Evolutionary conservation across 2,113 vertebrate species (phyloP).

Genomic region (Patagioenas fasciata): DNA sequence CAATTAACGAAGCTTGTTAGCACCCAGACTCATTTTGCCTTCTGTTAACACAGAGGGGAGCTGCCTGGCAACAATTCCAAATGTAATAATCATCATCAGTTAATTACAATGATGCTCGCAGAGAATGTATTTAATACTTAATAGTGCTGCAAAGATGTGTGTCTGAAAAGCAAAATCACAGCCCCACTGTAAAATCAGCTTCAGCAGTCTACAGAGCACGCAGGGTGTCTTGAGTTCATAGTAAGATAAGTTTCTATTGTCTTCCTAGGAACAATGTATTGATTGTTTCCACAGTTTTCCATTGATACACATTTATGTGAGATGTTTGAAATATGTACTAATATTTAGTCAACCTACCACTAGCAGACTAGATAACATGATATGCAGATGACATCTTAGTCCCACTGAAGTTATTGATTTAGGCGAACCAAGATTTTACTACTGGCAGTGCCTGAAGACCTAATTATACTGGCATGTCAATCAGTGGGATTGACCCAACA

Average conservation of each 20-base stretch:
- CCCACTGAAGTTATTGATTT: neutral
- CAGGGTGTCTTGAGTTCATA: neutral
- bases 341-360: neutral
- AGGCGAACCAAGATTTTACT: neutral
- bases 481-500: neutral
- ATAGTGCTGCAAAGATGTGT: neutral
- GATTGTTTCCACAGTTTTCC: neutral
- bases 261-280: neutral
- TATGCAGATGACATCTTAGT: neutral
- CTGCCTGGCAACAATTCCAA: constrained; percentile 46
- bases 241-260: neutral
- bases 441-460: neutral
- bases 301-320: neutral
- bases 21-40: constrained; percentile 10
- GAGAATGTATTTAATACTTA: constrained; percentile 6
- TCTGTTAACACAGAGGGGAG: constrained; percentile 37
- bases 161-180: neutral
- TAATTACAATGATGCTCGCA: neutral
- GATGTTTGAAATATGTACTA: neutral
- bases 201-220: neutral
- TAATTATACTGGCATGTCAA: neutral
- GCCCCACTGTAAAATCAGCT: neutral
- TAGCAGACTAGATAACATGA: neutral
- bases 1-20: constrained; percentile 6
- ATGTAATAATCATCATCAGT: neutral